These are phyloP conservation scores for Hippotragus niger DNA, from an alignment of 2,113 vertebrate species.

Conservation along the genomic window DNA sequence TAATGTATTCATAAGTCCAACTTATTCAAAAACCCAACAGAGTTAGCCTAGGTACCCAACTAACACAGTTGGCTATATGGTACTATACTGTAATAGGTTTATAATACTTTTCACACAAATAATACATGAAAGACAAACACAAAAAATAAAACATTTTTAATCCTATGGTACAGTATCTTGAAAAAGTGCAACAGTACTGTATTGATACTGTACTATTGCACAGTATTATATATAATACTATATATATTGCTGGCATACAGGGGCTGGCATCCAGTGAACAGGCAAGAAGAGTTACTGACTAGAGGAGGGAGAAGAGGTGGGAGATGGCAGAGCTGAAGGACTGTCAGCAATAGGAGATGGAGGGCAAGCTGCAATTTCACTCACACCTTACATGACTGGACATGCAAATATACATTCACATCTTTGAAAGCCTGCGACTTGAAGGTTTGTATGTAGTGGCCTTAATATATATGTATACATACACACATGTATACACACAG, in stretches of 20 bases:
- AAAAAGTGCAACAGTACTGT: background rate
- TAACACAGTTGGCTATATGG: background rate
- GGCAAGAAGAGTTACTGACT: background rate
- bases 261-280: background rate
- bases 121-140: background rate
- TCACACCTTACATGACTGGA: background rate
- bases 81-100: background rate
- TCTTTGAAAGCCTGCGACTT: background rate
- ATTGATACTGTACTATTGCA: background rate
- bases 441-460: background rate
- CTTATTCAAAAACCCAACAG: background rate
- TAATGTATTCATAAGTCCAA: background rate
- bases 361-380: background rate
- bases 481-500: background rate
- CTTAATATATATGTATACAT: background rate
- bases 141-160: background rate
- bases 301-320: background rate
- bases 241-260: background rate
- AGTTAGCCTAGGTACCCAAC: background rate
- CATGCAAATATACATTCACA: background rate
- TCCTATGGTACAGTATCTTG: background rate
- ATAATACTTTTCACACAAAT: background rate
- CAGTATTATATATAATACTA: background rate
- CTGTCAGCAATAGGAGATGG: background rate
- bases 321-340: background rate